phyloP scores from a whole-genome alignment of 2,113 vertebrate species.

The Rhizomys pruinosus region DNA sequence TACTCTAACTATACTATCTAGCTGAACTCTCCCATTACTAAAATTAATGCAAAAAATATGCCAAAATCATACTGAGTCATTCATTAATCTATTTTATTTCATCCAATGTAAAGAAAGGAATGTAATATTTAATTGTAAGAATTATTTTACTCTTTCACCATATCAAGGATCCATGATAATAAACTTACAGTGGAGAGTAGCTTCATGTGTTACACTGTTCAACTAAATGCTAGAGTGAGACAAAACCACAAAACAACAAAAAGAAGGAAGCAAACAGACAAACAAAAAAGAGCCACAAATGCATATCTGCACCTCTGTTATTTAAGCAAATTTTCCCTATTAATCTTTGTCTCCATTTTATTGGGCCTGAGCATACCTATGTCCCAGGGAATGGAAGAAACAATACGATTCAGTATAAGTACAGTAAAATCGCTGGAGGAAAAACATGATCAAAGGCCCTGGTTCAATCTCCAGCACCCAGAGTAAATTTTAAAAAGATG shows the following conservation, averaged over 20 bases:
- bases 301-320: neutral
- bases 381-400: neutral
- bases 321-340: neutral
- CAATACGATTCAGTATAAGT: constrained; percentile 1
- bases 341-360: neutral
- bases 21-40: neutral
- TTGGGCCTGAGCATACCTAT: neutral
- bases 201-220: no score
- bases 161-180: neutral
- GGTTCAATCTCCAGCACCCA: neutral
- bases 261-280: no score
- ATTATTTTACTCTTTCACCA: neutral
- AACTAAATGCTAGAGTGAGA: neutral
- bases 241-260: neutral
- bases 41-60: neutral
- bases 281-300: neutral
- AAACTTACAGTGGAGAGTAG: neutral
- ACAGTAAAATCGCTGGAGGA: neutral
- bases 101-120: neutral
- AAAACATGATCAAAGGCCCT: neutral
- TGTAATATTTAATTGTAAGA: neutral
- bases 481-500: neutral
- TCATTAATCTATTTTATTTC: neutral
- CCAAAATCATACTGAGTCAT: neutral
- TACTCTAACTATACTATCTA: neutral